These are phyloP conservation scores for Sanderia malayensis DNA, from an alignment of 30 jellyfish, hydroid and myxozoan species.

Conservation along the genomic window DNA sequence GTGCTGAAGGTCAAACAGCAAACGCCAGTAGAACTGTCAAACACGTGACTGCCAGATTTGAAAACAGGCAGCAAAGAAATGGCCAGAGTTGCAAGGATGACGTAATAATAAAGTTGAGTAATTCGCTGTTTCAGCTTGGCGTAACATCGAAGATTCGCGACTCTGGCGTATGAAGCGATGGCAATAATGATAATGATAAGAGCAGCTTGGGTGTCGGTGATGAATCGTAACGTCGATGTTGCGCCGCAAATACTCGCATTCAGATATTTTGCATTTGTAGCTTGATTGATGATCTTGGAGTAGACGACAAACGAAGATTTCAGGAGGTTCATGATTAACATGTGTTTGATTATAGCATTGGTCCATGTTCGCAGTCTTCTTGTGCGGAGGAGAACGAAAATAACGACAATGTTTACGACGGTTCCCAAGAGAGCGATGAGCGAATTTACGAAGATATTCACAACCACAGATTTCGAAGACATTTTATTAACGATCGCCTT, in stretches of 20 bases:
- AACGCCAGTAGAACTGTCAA: constrained; percentile 10
- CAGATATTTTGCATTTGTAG: constrained; percentile 23
- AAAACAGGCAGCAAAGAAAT: constrained; percentile 3
- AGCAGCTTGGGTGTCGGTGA: background rate
- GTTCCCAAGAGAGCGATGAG: background rate
- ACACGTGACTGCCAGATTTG: constrained; percentile 12
- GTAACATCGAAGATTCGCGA: background rate
- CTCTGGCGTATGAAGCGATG: background rate
- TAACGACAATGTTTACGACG: constrained; percentile 2
- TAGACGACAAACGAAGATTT: constrained; percentile 44
- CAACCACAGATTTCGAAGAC: background rate
- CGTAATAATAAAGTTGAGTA: background rate
- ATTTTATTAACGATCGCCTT: background rate
- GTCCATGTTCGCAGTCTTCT: background rate
- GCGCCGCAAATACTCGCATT: constrained; percentile 34
- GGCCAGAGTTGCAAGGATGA: constrained; percentile 6
- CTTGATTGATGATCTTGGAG: constrained; percentile 39
- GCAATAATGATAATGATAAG: background rate
- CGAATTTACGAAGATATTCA: constrained; percentile 1
- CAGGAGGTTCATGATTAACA: constrained; percentile 6
- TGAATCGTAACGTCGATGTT: constrained; percentile 23
- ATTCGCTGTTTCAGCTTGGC: background rate
- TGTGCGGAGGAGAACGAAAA: constrained; percentile 4
- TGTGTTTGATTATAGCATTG: constrained; percentile 20
- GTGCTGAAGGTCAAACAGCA: constrained; percentile 17